phyloP scores from a whole-genome alignment of 2,797 vertebrate genomes.

The Caiman crocodilus region DNA sequence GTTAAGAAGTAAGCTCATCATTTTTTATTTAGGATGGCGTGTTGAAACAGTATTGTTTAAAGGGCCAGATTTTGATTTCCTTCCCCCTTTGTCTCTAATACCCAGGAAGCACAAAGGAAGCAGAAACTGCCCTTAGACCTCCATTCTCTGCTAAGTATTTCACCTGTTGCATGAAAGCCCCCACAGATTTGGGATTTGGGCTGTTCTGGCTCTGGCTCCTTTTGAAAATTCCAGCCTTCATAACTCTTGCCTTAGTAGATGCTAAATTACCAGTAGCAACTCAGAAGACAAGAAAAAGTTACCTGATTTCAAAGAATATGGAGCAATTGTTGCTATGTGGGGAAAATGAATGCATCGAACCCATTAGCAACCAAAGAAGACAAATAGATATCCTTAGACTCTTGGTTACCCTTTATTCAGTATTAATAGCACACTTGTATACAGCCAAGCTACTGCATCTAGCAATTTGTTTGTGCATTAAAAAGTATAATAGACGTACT shows the following conservation, averaged over 20 bases:
- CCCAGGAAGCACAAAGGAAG: not conserved
- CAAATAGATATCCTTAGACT: accelerated
- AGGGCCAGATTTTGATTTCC: not conserved
- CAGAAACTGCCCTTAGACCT: not conserved
- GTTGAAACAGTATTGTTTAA: not conserved
- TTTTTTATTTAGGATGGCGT: not conserved
- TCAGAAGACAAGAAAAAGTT: not conserved
- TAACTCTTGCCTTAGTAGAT: not conserved
- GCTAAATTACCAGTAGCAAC: not conserved
- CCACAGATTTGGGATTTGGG: not conserved
- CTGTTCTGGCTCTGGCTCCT: not conserved
- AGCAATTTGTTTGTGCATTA: not conserved
- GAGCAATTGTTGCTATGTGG: not conserved
- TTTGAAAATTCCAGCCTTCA: not conserved
- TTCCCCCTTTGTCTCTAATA: not conserved
- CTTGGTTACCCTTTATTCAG: too few relatives aligned
- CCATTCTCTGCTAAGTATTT: not conserved
- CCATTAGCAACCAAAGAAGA: not conserved
- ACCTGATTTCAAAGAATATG: not conserved
- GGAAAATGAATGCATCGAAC: accelerated
- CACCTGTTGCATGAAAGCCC: not conserved
- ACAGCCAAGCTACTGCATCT: not conserved
- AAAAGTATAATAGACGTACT: not conserved
- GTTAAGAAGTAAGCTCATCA: not conserved
- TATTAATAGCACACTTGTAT: not conserved